These are phyloP conservation scores for Larimichthys crocea DNA, from an alignment of 2,113 vertebrate genomes.

Conservation along the genomic window DNA sequence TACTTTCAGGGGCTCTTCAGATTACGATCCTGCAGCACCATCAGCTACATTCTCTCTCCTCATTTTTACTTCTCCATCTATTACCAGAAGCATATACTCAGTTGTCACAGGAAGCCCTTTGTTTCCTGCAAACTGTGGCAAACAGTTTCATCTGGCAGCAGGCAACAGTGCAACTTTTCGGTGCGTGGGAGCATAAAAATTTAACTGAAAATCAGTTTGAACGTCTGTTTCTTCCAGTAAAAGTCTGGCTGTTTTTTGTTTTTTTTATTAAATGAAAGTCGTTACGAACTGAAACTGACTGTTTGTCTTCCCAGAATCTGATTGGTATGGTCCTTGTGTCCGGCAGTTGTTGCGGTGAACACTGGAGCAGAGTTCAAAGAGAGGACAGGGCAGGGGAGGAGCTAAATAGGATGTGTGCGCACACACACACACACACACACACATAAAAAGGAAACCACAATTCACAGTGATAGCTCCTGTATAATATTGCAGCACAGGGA, in stretches of 20 bases:
- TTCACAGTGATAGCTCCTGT: conserved; percentile 16
- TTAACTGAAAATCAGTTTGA: conserved; percentile 33
- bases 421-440: conserved; percentile 11
- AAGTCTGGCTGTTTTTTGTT: neutral
- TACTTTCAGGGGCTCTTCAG: neutral
- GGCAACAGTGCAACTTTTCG: conserved; percentile 19
- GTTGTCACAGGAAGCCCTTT: conserved; percentile 15
- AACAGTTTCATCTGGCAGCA: conserved; percentile 30
- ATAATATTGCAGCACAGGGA: conserved; percentile 16
- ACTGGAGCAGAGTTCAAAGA: conserved; percentile 65
- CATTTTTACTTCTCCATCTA: conserved; percentile 32
- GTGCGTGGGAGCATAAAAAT: conserved; percentile 25
- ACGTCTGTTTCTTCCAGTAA: conserved; percentile 14
- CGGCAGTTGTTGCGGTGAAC: conserved; percentile 35
- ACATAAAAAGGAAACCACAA: conserved; percentile 7
- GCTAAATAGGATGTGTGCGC: conserved; percentile 8
- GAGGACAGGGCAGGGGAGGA: conserved; percentile 63
- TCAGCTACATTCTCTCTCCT: conserved; percentile 21
- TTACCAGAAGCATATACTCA: conserved; percentile 25
- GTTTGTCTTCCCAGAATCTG: conserved; percentile 18
- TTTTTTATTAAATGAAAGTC: conserved; percentile 7
- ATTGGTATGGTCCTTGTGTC: conserved; percentile 55
- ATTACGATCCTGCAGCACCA: conserved; percentile 3
- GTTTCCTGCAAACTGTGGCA: conserved; percentile 23
- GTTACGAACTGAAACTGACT: conserved; percentile 5